Evolutionary conservation across 2,113 vertebrate genomes (phyloP), one percentile per base, ranked within the genome.

Genomic region (Ophthalmolycus amberensis): DNA sequence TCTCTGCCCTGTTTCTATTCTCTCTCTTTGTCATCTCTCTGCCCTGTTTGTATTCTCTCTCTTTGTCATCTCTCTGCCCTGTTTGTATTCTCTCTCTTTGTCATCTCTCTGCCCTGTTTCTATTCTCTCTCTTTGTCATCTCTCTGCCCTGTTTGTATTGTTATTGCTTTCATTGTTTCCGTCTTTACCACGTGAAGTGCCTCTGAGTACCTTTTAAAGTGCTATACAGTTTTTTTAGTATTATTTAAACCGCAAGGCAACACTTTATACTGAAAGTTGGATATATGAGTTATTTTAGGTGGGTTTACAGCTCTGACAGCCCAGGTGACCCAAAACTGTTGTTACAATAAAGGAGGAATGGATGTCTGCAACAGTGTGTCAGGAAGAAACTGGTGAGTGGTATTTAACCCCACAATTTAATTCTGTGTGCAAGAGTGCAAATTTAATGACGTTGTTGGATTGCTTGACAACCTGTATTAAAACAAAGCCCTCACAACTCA

Each of bases 251-350:
- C 4, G 54, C 44, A 34, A 48, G 16, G 56, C 44, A 58, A 38
- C 5, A 6, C 10, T 75, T 71, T 46, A 58, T 27, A 68, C 29
- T 18, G 11, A 63, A 9, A 46, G 64, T 46, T 9, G 22, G 15
- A 67, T 38, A 12, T 32, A 64, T 22, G 3, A 54, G 67, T 68
- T 80, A 10, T 60, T 70, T 81, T 3, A 60, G 16, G 44, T 50
- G 12, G 37, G 50, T 67, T 40, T 70, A 64, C 56, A 42, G 25
- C 71, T 25, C 15, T 0, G 10, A 34, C 58, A 68, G 42, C 42
- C 32, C 2, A 11, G 7, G 14, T 29, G 40, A 46, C 27, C 14
- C 15, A 52, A 27, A 37, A 46, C 20, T 11, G 29, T 6, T 38
- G 38, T 63, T 37, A 18, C 15, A 32, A 1, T n/a, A 4, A 32